Conservation (phyloP, 2,797 vertebrate species). For the Pelochelys cantorii region DNA sequence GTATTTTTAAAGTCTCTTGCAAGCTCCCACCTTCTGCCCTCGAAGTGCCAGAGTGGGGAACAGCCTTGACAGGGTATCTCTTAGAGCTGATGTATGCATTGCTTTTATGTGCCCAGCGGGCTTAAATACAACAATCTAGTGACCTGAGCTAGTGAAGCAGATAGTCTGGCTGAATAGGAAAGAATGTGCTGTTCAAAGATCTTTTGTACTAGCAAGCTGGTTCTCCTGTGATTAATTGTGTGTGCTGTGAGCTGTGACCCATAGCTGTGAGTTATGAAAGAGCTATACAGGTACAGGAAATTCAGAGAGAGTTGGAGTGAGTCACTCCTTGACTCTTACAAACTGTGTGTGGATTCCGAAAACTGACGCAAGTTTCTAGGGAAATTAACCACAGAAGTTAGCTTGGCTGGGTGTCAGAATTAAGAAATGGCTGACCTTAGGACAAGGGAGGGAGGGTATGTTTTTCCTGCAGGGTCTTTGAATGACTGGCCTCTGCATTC, state of each 20-base stretch:
- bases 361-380: accelerated
- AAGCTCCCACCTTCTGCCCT: no score
- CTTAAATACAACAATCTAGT: not conserved
- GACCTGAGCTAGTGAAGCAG: not conserved
- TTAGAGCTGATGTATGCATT: accelerated
- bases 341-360: accelerated
- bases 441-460: not conserved
- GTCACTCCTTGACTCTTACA: not conserved
- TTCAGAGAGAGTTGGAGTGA: not conserved
- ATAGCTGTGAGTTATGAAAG: accelerated
- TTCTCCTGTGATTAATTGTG: slow-evolving; percentile 29
- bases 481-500: not conserved
- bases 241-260: not conserved
- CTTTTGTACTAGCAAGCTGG: not conserved
- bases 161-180: slow-evolving; percentile 10
- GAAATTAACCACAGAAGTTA: accelerated
- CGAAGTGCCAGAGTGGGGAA: no score
- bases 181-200: slow-evolving; percentile 37
- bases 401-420: not conserved
- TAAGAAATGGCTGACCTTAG: not conserved
- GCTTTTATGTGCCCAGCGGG: not conserved
- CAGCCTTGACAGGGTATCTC: no score
- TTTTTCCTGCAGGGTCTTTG: not conserved
- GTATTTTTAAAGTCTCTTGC: no score
- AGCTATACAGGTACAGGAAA: not conserved